A percentile compares a stretch with the other conserved stretches of the same genome.
Evolutionary conservation across 2,888 invertebrate species (phyloP).

Genomic region (Boloria selene): DNA sequence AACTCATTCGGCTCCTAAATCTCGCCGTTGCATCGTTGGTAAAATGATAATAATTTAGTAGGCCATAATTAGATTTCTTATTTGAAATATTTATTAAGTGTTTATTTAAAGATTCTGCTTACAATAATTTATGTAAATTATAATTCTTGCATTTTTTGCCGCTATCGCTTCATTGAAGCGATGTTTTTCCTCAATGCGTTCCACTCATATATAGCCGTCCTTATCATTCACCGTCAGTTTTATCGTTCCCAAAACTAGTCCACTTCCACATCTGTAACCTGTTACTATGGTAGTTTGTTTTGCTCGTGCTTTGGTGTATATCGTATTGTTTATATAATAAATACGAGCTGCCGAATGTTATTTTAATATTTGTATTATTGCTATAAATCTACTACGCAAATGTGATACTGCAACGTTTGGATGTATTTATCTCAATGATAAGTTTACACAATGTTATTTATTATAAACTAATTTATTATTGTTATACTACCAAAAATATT

Average conservation of each 20-base stretch:
- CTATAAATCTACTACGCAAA: neutral
- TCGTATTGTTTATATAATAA: slow-evolving; percentile 6
- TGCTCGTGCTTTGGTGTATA: slow-evolving; percentile 1
- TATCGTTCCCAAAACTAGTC: slow-evolving; percentile 37
- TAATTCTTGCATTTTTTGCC: slow-evolving; percentile 47
- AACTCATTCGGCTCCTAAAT: too few species aligned
- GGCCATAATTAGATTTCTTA: slow-evolving; percentile 1
- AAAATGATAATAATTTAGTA: neutral
- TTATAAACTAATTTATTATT: too few species aligned
- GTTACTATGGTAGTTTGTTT: slow-evolving; percentile 16
- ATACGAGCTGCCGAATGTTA: neutral
- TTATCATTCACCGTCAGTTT: slow-evolving; percentile 45
- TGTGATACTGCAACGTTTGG: neutral
- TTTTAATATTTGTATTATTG: neutral
- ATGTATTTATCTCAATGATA: neutral
- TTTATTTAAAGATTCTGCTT: slow-evolving; percentile 11
- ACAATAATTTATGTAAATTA: slow-evolving; percentile 38
- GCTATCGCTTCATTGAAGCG: slow-evolving; percentile 43
- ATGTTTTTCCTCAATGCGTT: slow-evolving; percentile 66
- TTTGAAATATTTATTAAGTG: neutral
- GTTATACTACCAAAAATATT: too few species aligned
- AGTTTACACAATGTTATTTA: too few species aligned
- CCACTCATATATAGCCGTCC: slow-evolving; percentile 49
- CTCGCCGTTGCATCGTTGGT: too few species aligned
- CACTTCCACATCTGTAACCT: slow-evolving; percentile 32